Evolutionary conservation across 2,797 vertebrate genomes (phyloP).

Genomic region (Chelidonichthys spinosus): DNA sequence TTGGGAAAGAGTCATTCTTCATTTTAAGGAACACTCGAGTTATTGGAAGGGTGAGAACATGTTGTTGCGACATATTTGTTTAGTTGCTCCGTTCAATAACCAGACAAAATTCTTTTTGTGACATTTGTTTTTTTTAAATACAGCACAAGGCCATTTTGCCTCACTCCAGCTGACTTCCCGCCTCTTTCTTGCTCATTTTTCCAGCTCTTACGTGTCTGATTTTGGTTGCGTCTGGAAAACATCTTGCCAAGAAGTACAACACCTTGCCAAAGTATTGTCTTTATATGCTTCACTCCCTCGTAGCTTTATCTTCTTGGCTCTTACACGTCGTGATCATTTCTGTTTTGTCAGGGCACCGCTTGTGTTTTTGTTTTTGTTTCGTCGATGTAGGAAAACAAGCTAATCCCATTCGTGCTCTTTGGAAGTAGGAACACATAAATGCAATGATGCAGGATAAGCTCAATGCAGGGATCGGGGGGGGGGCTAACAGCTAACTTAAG

Average conservation of each 20-base stretch:
- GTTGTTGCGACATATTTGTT: neutral
- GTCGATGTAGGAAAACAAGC: neutral
- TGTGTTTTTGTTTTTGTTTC: neutral
- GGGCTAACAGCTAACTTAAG: neutral
- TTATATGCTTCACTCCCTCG: neutral
- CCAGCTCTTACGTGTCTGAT: neutral
- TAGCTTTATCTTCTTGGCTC: neutral
- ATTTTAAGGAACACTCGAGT: conserved; percentile 6
- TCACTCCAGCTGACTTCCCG: neutral
- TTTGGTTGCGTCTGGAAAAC: neutral
- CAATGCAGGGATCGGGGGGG: neutral
- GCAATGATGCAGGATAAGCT: neutral
- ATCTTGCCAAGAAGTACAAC: neutral
- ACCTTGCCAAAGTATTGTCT: conserved; percentile 3
- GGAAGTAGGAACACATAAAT: neutral
- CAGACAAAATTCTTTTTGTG: neutral
- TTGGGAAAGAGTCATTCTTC: conserved; percentile 9
- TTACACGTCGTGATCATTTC: neutral
- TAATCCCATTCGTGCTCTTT: neutral
- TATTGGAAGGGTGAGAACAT: conserved; percentile 15
- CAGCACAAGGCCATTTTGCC: conserved; percentile 1
- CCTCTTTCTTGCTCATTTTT: neutral
- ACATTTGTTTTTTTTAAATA: neutral
- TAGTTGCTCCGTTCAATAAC: conserved; percentile 1
- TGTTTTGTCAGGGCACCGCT: neutral